phyloP scores from a whole-genome alignment of 2,888 invertebrate genomes.

The Epistrophe eligans region DNA sequence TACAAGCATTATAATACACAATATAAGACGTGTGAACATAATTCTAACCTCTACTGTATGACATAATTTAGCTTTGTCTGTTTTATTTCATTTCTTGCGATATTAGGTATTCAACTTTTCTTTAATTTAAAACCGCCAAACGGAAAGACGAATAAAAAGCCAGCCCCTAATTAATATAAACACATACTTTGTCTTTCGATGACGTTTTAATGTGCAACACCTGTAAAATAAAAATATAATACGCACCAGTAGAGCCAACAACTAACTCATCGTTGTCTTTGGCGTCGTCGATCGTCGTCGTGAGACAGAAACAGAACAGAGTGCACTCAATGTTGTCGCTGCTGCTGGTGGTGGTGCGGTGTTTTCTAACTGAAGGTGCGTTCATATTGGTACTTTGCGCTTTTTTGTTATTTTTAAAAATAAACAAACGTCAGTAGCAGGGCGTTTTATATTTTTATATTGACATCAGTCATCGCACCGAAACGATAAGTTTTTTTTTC shows the following conservation, averaged over 20 bases:
- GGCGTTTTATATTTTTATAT: conserved; percentile 41
- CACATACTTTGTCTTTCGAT: conserved; percentile 56
- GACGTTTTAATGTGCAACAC: conserved; percentile 74
- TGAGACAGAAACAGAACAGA: conserved; percentile 8
- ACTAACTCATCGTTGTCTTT: conserved; percentile 7
- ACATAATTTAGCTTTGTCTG: conserved; percentile 20
- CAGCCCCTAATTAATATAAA: conserved; percentile 61
- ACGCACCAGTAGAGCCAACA: conserved; percentile 47
- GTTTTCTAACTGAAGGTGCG: conserved; percentile 56
- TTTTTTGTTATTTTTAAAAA: conserved; percentile 32
- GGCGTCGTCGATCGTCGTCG: neutral
- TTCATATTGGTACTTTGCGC: conserved; percentile 55
- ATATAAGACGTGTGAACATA: conserved; percentile 1
- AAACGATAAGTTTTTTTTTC: conserved; percentile 20
- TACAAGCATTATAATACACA: too few species aligned
- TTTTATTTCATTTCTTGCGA: conserved; percentile 15
- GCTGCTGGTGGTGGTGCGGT: conserved; percentile 5
- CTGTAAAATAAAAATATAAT: conserved; percentile 55
- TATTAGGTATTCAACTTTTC: conserved; percentile 43
- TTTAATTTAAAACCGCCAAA: conserved; percentile 42
- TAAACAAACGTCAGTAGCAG: conserved; percentile 42
- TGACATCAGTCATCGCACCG: conserved; percentile 52
- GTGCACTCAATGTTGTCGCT: conserved; percentile 51
- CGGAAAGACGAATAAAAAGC: conserved; percentile 12
- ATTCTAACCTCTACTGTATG: conserved; percentile 1